These are phyloP conservation scores for Daubentonia madagascariensis DNA, from an alignment of 2,113 vertebrate species.

Conservation along the genomic window DNA sequence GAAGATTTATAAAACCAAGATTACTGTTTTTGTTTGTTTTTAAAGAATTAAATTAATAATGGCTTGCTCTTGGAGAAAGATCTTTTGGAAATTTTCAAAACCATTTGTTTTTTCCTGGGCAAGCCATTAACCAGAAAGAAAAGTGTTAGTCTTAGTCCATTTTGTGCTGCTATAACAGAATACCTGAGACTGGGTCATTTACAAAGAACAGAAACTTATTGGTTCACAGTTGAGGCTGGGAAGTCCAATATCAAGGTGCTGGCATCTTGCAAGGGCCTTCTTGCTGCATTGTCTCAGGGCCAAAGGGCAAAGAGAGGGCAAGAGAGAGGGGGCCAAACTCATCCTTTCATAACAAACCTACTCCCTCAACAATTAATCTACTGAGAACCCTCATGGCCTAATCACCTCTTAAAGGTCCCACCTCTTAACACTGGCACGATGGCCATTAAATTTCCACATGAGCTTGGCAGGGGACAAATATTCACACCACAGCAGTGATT, in stretches of 20 bases:
- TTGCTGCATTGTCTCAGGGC: background rate
- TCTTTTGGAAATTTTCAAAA: conserved; percentile 20
- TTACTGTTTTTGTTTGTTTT: background rate
- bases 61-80: conserved; percentile 13
- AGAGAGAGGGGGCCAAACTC: too few species aligned
- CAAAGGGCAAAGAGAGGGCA: background rate
- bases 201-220: background rate
- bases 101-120: background rate
- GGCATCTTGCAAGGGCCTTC: background rate
- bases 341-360: background rate
- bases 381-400: background rate
- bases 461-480: background rate
- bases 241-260: background rate
- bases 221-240: background rate
- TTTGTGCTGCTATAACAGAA: background rate
- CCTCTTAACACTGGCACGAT: background rate
- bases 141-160: background rate
- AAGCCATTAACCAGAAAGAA: conserved; percentile 7
- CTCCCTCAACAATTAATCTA: background rate
- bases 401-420: background rate
- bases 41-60: conserved; percentile 11
- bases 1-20: conserved; percentile 20
- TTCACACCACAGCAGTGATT: background rate
- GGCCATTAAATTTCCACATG: background rate
- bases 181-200: background rate